phyloP scores from a whole-genome alignment of 2,797 vertebrate genomes.

The Gymnodraco acuticeps region DNA sequence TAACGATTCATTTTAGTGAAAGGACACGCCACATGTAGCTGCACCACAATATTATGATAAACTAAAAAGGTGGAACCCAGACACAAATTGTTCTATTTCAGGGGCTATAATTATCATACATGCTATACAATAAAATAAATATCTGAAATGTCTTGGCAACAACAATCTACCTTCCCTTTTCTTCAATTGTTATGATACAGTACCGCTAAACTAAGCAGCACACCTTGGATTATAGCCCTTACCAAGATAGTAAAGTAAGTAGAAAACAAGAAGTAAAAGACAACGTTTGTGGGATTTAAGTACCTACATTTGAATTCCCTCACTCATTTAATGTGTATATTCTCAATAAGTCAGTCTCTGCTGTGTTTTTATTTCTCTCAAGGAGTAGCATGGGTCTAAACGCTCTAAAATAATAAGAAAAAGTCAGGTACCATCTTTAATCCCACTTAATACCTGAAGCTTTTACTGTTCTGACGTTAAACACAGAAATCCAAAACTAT shows the following conservation, averaged over 20 bases:
- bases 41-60: neutral
- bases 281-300: neutral
- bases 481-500: slow-evolving; percentile 14
- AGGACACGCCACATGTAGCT: neutral
- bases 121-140: neutral
- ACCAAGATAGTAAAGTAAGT: neutral
- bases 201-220: neutral
- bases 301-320: neutral
- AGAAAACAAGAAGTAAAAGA: neutral
- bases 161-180: neutral
- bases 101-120: neutral
- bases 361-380: neutral
- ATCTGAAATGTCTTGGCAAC: neutral
- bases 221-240: neutral
- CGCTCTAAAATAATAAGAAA: neutral
- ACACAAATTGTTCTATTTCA: neutral
- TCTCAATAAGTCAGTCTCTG: neutral
- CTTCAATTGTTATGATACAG: too few relatives aligned
- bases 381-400: neutral
- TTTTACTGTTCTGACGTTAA: neutral
- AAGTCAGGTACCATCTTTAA: neutral
- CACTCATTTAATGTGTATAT: neutral
- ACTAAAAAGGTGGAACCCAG: neutral
- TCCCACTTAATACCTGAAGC: neutral
- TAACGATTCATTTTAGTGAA: too few relatives aligned